Evolutionary conservation across 2,113 vertebrate genomes (phyloP).

Genomic region (Tangachromis dhanisi): DNA sequence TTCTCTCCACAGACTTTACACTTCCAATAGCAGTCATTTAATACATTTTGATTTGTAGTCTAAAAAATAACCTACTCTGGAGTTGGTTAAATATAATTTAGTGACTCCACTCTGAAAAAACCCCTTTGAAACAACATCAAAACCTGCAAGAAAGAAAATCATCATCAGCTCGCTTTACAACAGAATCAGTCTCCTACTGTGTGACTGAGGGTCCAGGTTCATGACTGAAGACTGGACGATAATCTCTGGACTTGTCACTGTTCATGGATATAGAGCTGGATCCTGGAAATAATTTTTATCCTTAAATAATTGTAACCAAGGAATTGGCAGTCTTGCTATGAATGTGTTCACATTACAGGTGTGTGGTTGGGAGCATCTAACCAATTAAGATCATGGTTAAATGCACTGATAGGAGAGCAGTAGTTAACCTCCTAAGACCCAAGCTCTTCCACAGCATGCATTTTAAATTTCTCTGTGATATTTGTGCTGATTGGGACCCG

Average conservation of each 20-base stretch:
- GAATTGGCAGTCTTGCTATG: neutral
- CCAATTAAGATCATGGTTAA: neutral
- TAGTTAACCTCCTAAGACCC: fast-evolving
- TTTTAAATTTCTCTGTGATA: fast-evolving
- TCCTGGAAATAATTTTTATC: neutral
- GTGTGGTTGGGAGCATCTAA: neutral
- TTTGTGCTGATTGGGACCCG: neutral
- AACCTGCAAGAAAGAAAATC: neutral
- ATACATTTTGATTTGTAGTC: neutral
- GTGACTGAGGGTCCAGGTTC: neutral
- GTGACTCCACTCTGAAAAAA: fast-evolving
- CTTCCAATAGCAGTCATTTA: neutral
- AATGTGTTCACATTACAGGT: fast-evolving
- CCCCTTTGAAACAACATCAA: neutral
- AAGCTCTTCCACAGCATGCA: fast-evolving
- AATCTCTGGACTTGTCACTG: neutral
- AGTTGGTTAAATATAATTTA: neutral
- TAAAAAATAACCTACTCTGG: neutral
- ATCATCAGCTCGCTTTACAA: neutral
- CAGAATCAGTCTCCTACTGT: neutral
- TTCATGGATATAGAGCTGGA: neutral
- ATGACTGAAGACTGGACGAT: neutral
- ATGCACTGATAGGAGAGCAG: neutral
- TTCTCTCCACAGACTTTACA: neutral
- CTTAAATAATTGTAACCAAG: neutral